Conservation (phyloP, 2,888 invertebrate genomes). For the Kryphioiulus occultus region DNA sequence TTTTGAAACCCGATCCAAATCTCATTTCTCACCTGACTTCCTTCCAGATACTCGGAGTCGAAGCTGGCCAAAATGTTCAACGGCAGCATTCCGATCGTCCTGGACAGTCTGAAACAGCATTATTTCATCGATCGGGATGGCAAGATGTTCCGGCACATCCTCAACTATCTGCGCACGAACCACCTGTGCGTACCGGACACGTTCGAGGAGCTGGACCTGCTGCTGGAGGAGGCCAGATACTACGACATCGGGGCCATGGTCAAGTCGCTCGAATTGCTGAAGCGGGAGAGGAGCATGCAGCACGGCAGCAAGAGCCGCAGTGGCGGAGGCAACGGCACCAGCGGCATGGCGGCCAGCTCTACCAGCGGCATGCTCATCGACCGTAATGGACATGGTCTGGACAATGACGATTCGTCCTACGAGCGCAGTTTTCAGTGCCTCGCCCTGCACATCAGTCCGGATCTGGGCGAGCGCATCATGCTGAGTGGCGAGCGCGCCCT, state of each 20-base stretch:
- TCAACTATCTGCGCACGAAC: slow-evolving; percentile 94
- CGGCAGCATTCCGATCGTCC: slow-evolving; percentile 92
- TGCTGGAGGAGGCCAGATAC: slow-evolving; percentile 88
- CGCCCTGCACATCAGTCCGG: slow-evolving; percentile 80
- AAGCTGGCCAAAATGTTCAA: slow-evolving; percentile 91
- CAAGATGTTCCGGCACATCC: slow-evolving; percentile 95
- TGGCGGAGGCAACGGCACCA: slow-evolving; percentile 41
- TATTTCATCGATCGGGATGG: slow-evolving; percentile 99
- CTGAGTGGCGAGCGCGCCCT: slow-evolving; percentile 80
- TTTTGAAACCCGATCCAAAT: background rate
- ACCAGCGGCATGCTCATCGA: slow-evolving; percentile 47
- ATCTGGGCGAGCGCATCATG: slow-evolving; percentile 81
- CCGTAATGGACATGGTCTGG: slow-evolving; percentile 48
- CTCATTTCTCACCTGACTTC: background rate
- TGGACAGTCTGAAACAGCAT: slow-evolving; percentile 96
- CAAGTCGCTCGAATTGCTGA: slow-evolving; percentile 58
- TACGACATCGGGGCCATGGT: slow-evolving; percentile 77
- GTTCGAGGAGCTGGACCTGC: slow-evolving; percentile 84
- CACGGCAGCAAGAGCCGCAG: slow-evolving; percentile 29
- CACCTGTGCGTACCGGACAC: slow-evolving; percentile 84
- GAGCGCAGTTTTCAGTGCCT: slow-evolving; percentile 74
- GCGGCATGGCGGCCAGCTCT: background rate
- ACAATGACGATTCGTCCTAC: slow-evolving; percentile 41
- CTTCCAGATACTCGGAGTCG: slow-evolving; percentile 89
- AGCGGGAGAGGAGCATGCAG: slow-evolving; percentile 54